Base-by-base conservation (phyloP, 1,140 invertebrate species). In the Rhynchophorus ferrugineus region DNA sequence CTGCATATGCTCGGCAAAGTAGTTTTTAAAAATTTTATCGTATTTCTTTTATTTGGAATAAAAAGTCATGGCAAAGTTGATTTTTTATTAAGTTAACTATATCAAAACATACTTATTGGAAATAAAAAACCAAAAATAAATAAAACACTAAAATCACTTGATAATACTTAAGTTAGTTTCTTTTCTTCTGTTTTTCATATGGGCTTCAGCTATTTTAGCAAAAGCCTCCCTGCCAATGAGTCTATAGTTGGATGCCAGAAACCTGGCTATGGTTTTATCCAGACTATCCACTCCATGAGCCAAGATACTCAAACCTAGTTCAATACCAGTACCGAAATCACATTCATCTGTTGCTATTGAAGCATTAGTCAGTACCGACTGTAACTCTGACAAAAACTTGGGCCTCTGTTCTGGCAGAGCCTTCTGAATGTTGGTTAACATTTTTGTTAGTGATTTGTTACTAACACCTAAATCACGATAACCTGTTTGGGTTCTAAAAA, bases 261-360 rank as follows among this genome's bases (percentile, higher is more conserved):
- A 73, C 53, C 75, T 75, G 20, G 79, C 63, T 1, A 82, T 75
- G 42, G 75, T 78, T 18, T 74, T 69, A 70, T 94, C 81, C 35
- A 95, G 74, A 46, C 77, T 71, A 43, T 77, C 66, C 46, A 80
- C 68, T 0, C 89, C 90, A 62, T 79, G 87, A 51, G 77, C 81
- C 64, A 96, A 91, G 13, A 95, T 67, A 71, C 92, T 82, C 24
- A 92, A 79, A 0, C 89, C 92, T 19, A 93, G 71, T 71, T 97
- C 92, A 1, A 96, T 64, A 3, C 89, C 86, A 42, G 88, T 91
- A 1, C 92, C 93, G 74, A 93, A 95, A 70, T 96, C 93, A 68
- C 88, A 91, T 70, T 96, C 93, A 69, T 96, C 93, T 54, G 87
- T 84, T 1, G 92, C 91, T 69, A 93, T 93, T 63, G 82, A 89